These are phyloP conservation scores for Alcis repandata DNA, from an alignment of 2,888 invertebrate species.

Conservation along the genomic window DNA sequence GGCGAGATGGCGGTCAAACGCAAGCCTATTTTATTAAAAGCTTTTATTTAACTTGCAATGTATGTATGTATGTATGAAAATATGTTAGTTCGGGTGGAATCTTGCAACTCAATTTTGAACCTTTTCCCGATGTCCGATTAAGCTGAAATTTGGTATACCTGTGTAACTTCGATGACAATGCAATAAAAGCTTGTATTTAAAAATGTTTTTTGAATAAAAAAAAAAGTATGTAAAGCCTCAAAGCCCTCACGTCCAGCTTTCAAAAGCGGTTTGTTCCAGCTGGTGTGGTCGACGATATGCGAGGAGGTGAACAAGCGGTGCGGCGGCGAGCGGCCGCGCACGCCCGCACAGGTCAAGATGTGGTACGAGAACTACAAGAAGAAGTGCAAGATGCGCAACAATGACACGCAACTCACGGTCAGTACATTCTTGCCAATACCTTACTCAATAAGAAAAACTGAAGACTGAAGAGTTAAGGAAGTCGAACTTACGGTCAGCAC, in stretches of 20 bases:
- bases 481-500: neutral
- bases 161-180: too few species aligned
- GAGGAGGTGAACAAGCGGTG: constrained; percentile 85
- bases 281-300: constrained; percentile 85
- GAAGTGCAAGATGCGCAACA: constrained; percentile 85
- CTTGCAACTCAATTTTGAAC: too few species aligned
- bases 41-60: too few species aligned
- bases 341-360: constrained; percentile 86
- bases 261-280: constrained; percentile 59
- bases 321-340: constrained; percentile 83
- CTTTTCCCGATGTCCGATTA: too few species aligned
- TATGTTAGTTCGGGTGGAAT: too few species aligned
- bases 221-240: too few species aligned
- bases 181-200: too few species aligned
- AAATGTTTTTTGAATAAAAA: too few species aligned
- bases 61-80: too few species aligned
- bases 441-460: neutral
- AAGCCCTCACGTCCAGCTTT: neutral
- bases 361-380: constrained; percentile 87
- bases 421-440: neutral
- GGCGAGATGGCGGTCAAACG: too few species aligned
- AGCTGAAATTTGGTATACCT: too few species aligned
- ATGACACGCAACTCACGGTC: constrained; percentile 61
- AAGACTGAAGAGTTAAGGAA: neutral
- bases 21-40: too few species aligned